Evolutionary conservation across 2,797 vertebrate genomes (phyloP).

Genomic region (Crax fasciolata): DNA sequence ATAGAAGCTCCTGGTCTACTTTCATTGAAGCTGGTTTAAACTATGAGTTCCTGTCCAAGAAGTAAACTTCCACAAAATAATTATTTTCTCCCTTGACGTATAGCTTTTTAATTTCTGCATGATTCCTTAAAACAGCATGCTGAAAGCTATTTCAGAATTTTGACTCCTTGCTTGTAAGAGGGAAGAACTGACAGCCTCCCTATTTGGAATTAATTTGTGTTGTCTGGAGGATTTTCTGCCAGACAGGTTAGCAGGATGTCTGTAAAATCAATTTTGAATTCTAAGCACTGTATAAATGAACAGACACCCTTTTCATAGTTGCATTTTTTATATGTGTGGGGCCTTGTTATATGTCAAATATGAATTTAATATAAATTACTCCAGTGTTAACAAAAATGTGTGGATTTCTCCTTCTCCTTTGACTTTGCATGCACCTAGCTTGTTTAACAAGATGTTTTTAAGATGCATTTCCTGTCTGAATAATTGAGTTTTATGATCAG

Average conservation of each 20-base stretch:
- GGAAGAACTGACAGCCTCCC: background rate
- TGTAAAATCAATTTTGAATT: slow-evolving; percentile 68
- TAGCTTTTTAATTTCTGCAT: background rate
- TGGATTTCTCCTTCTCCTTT: slow-evolving; percentile 33
- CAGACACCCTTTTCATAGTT: slow-evolving; percentile 51
- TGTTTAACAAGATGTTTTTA: slow-evolving; percentile 31
- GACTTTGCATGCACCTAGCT: background rate
- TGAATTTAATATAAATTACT: slow-evolving; percentile 31
- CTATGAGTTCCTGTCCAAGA: background rate
- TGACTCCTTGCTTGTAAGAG: background rate
- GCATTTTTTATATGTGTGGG: background rate
- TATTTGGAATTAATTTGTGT: slow-evolving; percentile 44
- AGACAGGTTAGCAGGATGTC: slow-evolving; percentile 63
- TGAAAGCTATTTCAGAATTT: background rate
- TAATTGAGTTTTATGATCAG: background rate
- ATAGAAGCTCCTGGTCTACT: background rate
- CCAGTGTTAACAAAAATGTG: slow-evolving; percentile 26
- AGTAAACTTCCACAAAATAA: background rate
- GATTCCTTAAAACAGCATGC: background rate
- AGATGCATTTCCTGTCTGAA: slow-evolving; percentile 40
- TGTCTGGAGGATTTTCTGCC: slow-evolving; percentile 50
- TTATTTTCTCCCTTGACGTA: background rate
- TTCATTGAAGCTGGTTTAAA: background rate
- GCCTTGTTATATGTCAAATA: slow-evolving; percentile 41
- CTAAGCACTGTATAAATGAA: slow-evolving; percentile 47